A percentile compares a stretch with the other conserved stretches of the same genome.
phyloP scores from a whole-genome alignment of 2,113 vertebrate species.

The Odobenus rosmarus region DNA sequence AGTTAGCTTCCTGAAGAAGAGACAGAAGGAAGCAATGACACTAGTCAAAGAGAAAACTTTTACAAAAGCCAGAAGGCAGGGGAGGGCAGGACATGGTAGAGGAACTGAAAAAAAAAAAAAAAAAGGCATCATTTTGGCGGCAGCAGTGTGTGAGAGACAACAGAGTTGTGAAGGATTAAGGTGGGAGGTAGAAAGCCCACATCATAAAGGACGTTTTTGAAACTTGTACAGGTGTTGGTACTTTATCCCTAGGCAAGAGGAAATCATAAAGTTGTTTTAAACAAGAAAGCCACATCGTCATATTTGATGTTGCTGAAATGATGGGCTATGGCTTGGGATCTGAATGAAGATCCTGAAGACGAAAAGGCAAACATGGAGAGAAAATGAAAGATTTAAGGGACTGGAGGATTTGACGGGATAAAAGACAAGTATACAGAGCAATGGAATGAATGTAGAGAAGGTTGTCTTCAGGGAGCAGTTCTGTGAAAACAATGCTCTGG shows the following conservation, averaged over 20 bases:
- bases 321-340: accelerated
- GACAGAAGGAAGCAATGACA: not conserved
- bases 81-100: not conserved
- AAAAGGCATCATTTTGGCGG: not conserved
- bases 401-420: not conserved
- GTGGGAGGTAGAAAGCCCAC: not conserved
- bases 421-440: not conserved
- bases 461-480: not conserved
- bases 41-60: not conserved
- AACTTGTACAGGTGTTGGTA: not conserved
- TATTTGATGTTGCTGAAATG: not conserved
- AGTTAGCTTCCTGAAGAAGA: not conserved
- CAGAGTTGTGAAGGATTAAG: not conserved
- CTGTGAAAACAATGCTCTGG: not conserved
- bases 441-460: not conserved
- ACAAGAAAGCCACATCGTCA: not conserved
- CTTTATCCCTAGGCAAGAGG: not conserved
- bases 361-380: not conserved
- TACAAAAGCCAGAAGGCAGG: not conserved
- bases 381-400: not conserved
- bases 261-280: not conserved
- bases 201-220: not conserved
- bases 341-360: not conserved
- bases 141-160: not conserved
- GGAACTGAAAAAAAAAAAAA: not conserved